Evolutionary conservation across 2,113 vertebrate species (phyloP).

Genomic region (Conger conger): DNA sequence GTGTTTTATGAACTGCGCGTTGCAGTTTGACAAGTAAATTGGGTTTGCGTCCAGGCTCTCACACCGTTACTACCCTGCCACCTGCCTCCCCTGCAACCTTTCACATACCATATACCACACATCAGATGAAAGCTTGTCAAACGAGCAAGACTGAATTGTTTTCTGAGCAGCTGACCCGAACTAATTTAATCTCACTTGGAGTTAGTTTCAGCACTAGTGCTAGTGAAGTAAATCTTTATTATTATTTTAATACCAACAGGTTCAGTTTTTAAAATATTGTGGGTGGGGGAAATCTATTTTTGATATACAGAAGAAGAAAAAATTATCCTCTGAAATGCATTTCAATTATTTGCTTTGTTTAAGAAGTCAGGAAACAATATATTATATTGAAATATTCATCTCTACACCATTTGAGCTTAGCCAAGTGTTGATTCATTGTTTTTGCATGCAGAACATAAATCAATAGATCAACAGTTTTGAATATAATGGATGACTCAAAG

Average conservation of each 20-base stretch:
- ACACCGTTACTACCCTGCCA: too few relatives aligned
- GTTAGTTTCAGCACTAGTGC: neutral
- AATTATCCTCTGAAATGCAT: neutral
- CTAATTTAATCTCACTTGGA: neutral
- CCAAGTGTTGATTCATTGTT: neutral
- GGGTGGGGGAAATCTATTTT: neutral
- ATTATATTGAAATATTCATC: neutral
- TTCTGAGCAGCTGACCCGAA: neutral
- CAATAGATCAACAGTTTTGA: too few relatives aligned
- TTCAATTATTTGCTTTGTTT: neutral
- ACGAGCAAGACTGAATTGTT: conserved; percentile 20
- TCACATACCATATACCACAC: too few relatives aligned
- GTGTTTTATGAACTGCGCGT: neutral
- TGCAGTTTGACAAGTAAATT: neutral
- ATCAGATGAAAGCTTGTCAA: conserved; percentile 10
- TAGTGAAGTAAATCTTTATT: neutral
- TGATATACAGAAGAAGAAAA: neutral
- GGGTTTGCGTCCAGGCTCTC: neutral
- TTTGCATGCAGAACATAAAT: neutral
- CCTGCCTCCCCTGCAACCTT: neutral
- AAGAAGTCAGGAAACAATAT: neutral
- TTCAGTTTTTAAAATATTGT: too few relatives aligned
- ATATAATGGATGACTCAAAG: neutral
- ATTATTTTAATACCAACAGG: neutral
- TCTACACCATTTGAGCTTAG: neutral